phyloP scores from a whole-genome alignment of 2,888 invertebrate species.

The Hermodice carunculata region DNA sequence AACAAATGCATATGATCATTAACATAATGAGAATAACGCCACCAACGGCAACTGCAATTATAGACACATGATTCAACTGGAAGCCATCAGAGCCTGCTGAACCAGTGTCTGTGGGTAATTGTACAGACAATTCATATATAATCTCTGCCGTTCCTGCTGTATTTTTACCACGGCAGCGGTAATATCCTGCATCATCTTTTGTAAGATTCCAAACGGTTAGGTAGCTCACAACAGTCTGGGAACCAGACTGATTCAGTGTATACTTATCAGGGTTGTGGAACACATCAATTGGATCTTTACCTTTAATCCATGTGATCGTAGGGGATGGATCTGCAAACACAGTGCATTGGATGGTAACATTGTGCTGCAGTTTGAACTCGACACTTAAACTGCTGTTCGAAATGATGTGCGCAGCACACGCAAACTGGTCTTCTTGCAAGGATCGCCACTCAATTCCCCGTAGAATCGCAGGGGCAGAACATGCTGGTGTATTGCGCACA shows the following conservation, averaged over 20 bases:
- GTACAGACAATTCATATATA: conserved; percentile 36
- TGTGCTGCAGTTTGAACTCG: conserved; percentile 21
- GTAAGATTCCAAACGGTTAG: conserved; percentile 20
- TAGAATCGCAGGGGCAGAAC: conserved; percentile 30
- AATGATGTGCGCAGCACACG: conserved; percentile 39
- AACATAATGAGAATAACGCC: conserved; percentile 20
- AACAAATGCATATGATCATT: conserved; percentile 12
- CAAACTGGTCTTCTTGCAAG: conserved; percentile 36
- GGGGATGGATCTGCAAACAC: conserved; percentile 38
- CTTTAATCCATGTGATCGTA: conserved; percentile 34
- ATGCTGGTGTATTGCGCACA: conserved; percentile 35
- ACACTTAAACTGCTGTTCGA: conserved; percentile 26
- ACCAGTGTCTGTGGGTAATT: neutral
- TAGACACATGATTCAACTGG: conserved; percentile 16
- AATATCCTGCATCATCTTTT: conserved; percentile 29
- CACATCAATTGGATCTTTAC: neutral
- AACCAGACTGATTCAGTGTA: neutral
- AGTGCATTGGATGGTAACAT: conserved; percentile 36
- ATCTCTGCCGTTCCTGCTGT: conserved; percentile 36
- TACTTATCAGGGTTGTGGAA: neutral
- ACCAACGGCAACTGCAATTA: conserved; percentile 25
- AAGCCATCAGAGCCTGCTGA: neutral
- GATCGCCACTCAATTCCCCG: conserved; percentile 38
- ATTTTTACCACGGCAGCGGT: conserved; percentile 38
- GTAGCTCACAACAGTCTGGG: conserved; percentile 14